A percentile compares a stretch with the other conserved stretches of the same genome.
These are phyloP conservation scores for Sipha flava DNA, from an alignment of 1,140 invertebrate genomes.

Conservation along the genomic window DNA sequence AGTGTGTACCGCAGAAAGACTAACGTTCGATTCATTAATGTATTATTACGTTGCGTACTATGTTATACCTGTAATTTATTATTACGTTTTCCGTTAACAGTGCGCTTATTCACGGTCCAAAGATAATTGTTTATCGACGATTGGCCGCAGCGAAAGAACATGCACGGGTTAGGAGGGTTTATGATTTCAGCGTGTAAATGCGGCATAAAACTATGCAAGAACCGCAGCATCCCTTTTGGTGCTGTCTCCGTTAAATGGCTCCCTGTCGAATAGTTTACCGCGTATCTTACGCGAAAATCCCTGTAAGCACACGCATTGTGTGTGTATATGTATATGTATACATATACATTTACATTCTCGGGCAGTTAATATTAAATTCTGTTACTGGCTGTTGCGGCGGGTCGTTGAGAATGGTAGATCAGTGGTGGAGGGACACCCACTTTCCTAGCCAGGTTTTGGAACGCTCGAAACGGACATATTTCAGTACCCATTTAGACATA, in stretches of 20 bases:
- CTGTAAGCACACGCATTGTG: too few species aligned
- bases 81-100: too few species aligned
- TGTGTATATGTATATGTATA: too few species aligned
- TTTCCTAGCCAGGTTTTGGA: slow-evolving; percentile 4
- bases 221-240: not conserved
- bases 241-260: slow-evolving; percentile 16
- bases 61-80: too few species aligned
- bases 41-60: too few species aligned
- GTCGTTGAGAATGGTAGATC: too few species aligned
- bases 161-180: not conserved
- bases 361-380: slow-evolving; percentile 24
- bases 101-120: too few species aligned
- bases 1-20: too few species aligned
- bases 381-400: not conserved
- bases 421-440: not conserved
- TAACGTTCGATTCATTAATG: too few species aligned
- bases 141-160: not conserved
- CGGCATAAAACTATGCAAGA: slow-evolving; percentile 12
- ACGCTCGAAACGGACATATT: slow-evolving; percentile 23
- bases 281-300: slow-evolving; percentile 1
- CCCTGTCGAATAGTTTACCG: slow-evolving; percentile 23
- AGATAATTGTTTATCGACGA: not conserved
- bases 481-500: slow-evolving; percentile 8
- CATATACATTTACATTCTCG: too few species aligned
- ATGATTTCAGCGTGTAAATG: not conserved